Evolutionary conservation across 1,140 invertebrate species (phyloP).

Genomic region (Drosophila sproati): DNA sequence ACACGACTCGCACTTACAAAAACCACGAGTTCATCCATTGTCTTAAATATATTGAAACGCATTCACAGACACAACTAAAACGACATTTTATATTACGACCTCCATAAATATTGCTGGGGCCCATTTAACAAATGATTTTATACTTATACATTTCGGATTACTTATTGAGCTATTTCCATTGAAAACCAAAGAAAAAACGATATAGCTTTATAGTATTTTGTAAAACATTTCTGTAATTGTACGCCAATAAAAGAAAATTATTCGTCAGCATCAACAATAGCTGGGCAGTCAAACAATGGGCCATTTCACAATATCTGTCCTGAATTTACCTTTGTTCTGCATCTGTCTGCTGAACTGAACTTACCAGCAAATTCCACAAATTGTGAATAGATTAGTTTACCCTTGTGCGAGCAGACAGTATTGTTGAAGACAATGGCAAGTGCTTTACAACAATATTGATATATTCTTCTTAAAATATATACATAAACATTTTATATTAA

Average conservation of each 20-base stretch:
- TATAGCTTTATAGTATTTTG: neutral
- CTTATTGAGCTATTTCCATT: neutral
- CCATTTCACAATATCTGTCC: constrained; percentile 1
- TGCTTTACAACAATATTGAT: neutral
- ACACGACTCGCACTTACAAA: constrained; percentile 29
- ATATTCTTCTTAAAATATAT: no score
- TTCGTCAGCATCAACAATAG: constrained; percentile 4
- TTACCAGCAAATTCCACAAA: constrained; percentile 1
- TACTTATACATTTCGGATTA: constrained; percentile 5
- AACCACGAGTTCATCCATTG: constrained; percentile 48
- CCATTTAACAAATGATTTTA: constrained; percentile 26
- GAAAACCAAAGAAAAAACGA: neutral
- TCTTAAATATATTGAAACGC: constrained; percentile 62
- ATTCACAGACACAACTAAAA: constrained; percentile 43
- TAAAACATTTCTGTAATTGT: constrained; percentile 19
- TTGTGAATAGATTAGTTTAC: neutral
- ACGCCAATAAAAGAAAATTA: neutral
- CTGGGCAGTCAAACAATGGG: constrained; percentile 17
- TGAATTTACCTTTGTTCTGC: constrained; percentile 6
- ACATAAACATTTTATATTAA: no score
- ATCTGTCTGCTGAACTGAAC: neutral
- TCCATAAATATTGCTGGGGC: constrained; percentile 38
- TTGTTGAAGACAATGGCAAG: neutral
- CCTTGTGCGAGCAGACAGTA: neutral
- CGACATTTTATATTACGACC: constrained; percentile 9